A percentile compares a stretch with the other conserved stretches of the same genome.
phyloP scores from a whole-genome alignment of 2,113 vertebrate species.

The Struthio camelus region DNA sequence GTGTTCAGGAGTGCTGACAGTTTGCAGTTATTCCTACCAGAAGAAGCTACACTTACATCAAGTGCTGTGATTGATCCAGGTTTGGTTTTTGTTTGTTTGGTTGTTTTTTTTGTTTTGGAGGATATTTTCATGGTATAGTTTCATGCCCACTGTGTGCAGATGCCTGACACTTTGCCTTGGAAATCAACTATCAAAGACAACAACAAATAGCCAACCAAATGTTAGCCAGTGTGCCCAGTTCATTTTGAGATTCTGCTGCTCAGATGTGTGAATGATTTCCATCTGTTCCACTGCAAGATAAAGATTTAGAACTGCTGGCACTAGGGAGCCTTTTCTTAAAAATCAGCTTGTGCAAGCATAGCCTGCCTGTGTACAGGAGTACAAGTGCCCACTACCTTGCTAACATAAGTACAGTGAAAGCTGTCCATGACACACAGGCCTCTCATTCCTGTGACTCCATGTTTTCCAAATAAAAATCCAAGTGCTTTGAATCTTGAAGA shows the following conservation, averaged over 20 bases:
- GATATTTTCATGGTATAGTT: background rate
- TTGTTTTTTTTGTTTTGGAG: background rate
- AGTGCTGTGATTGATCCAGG: background rate
- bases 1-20: background rate
- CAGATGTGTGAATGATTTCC: slow-evolving; percentile 56
- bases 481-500: background rate
- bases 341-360: background rate
- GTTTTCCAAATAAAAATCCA: background rate
- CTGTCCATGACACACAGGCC: background rate
- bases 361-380: background rate
- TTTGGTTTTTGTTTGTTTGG: no score
- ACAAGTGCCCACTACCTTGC: background rate
- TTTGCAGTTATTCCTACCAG: background rate
- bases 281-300: slow-evolving; percentile 37
- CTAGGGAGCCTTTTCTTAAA: slow-evolving; percentile 13
- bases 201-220: slow-evolving; percentile 35
- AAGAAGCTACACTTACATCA: background rate
- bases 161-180: slow-evolving; percentile 28
- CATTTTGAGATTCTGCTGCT: slow-evolving; percentile 40
- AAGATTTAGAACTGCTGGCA: slow-evolving; percentile 14
- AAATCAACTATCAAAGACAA: slow-evolving; percentile 36
- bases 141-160: slow-evolving; percentile 19
- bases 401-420: background rate
- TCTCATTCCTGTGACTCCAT: background rate
- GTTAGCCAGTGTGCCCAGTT: background rate